Evolutionary conservation across 2,797 vertebrate genomes (phyloP).

Genomic region (Salmo trutta): DNA sequence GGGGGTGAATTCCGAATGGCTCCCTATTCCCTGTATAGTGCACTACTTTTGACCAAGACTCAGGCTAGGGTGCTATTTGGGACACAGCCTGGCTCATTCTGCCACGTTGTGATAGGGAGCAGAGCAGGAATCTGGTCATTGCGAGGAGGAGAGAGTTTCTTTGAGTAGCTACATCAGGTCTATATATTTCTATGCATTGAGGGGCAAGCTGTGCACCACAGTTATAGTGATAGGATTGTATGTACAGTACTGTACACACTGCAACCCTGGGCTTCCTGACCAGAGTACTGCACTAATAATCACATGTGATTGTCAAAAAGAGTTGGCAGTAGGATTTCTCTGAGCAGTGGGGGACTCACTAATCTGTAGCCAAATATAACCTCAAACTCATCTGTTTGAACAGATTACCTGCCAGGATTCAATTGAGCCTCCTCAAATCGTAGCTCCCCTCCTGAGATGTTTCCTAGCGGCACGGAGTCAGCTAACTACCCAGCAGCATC

Average conservation of each 20-base stretch:
- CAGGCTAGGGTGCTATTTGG: too few relatives aligned
- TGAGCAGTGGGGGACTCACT: conserved; percentile 63
- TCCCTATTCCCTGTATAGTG: too few relatives aligned
- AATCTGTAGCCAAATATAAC: conserved; percentile 78
- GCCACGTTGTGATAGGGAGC: conserved; percentile 29
- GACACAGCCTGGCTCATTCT: conserved; percentile 9
- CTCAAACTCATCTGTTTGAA: conserved; percentile 77
- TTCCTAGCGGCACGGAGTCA: conserved; percentile 66
- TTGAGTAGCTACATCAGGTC: background rate
- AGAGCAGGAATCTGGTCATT: conserved; percentile 35
- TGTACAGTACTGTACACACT: conserved; percentile 41
- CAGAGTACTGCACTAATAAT: conserved; percentile 62
- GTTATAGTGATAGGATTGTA: conserved; percentile 57
- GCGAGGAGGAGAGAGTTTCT: background rate
- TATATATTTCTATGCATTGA: background rate
- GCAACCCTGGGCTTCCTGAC: conserved; percentile 59
- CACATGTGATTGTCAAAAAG: conserved; percentile 65
- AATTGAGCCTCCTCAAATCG: conserved; percentile 64
- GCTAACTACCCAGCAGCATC: conserved; percentile 52
- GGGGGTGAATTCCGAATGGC: background rate
- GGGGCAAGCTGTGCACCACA: conserved; percentile 61
- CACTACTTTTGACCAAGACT: too few relatives aligned
- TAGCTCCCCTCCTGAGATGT: conserved; percentile 51
- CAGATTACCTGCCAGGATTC: conserved; percentile 76
- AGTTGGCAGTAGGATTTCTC: conserved; percentile 65